phyloP scores from a whole-genome alignment of 2,113 vertebrate genomes.

The Nestor notabilis region DNA sequence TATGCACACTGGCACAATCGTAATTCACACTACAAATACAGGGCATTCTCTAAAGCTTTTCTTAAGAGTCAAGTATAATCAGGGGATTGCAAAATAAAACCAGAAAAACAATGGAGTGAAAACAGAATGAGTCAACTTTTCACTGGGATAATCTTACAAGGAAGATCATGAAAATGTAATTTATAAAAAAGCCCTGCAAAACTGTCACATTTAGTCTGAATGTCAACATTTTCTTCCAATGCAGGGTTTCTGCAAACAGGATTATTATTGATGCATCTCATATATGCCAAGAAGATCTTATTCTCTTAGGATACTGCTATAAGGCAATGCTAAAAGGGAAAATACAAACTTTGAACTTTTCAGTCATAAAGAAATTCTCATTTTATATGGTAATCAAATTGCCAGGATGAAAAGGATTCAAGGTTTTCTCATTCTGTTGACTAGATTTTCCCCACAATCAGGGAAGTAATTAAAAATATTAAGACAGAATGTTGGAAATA shows the following conservation, averaged over 20 bases:
- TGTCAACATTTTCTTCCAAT: neutral
- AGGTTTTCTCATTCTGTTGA: neutral
- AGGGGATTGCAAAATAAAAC: slow-evolving; percentile 42
- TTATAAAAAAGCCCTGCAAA: neutral
- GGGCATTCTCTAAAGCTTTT: slow-evolving; percentile 25
- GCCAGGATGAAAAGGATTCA: slow-evolving; percentile 24
- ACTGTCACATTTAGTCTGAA: neutral
- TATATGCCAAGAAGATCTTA: neutral
- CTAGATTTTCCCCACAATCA: neutral
- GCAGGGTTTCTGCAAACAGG: slow-evolving; percentile 33
- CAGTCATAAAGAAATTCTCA: slow-evolving; percentile 24
- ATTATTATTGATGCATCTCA: slow-evolving; percentile 48
- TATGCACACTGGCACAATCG: slow-evolving; percentile 14
- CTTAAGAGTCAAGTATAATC: slow-evolving; percentile 54
- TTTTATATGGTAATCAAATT: slow-evolving; percentile 57
- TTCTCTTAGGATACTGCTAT: slow-evolving; percentile 10
- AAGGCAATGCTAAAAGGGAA: slow-evolving; percentile 24
- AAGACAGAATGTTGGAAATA: neutral
- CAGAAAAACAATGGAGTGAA: slow-evolving; percentile 30
- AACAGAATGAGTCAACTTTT: slow-evolving; percentile 30
- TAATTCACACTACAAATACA: slow-evolving; percentile 58
- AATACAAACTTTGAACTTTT: slow-evolving; percentile 54
- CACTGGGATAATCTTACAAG: slow-evolving; percentile 26
- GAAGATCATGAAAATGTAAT: slow-evolving; percentile 33
- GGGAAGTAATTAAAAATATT: slow-evolving; percentile 7